Evolutionary conservation across 2,113 vertebrate genomes (phyloP).

Genomic region (Ranitomeya variabilis): DNA sequence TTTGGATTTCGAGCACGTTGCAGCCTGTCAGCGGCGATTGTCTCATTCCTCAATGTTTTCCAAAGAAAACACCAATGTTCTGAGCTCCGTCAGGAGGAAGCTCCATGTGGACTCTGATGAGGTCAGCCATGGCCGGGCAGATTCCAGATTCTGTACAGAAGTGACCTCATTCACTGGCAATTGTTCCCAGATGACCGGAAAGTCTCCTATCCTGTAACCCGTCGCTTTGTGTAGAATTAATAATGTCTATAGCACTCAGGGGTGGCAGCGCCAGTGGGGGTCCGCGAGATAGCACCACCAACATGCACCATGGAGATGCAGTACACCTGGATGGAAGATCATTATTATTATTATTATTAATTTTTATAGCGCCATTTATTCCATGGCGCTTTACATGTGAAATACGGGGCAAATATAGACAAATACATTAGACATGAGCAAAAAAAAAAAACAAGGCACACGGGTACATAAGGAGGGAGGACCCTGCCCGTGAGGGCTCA

Average conservation of each 20-base stretch:
- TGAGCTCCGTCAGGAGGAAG: not conserved
- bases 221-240: not conserved
- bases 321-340: too few species aligned
- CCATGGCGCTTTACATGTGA: too few species aligned
- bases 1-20: slow-evolving; percentile 4
- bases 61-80: slow-evolving; percentile 29
- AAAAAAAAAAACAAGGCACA: too few species aligned
- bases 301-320: not conserved
- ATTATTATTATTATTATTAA: too few species aligned
- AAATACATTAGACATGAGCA: too few species aligned
- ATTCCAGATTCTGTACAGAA: not conserved
- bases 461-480: too few species aligned
- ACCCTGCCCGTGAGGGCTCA: too few species aligned
- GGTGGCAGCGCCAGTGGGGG: not conserved
- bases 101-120: slow-evolving; percentile 28
- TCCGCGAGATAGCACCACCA: not conserved
- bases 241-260: not conserved
- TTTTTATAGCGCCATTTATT: too few species aligned
- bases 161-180: slow-evolving; percentile 23
- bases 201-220: not conserved
- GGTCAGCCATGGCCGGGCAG: slow-evolving; percentile 25
- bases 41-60: slow-evolving; percentile 18
- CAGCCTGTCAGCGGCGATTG: slow-evolving; percentile 28
- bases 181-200: slow-evolving; percentile 35
- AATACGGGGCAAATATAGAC: too few species aligned